Conservation (phyloP, 2,797 vertebrate species). For the Benthosema pterotum region DNA sequence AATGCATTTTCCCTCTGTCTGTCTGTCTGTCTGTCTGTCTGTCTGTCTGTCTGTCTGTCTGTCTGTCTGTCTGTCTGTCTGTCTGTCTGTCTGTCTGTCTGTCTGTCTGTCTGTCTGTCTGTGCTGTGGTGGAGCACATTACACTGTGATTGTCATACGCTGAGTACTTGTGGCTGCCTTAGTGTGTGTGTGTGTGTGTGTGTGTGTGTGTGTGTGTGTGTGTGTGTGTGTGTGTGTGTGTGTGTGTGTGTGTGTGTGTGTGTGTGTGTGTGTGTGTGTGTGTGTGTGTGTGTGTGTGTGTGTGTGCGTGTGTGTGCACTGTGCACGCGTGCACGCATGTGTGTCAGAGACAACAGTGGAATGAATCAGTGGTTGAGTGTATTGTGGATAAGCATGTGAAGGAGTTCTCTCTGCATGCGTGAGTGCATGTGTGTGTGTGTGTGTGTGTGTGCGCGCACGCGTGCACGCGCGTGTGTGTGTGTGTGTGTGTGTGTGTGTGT, state of each 20-base stretch:
- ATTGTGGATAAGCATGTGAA: conserved; percentile 5
- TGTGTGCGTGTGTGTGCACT: no score
- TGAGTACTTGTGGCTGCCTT: no score
- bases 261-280: background rate
- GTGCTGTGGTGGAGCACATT: no score
- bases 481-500: conserved; percentile 41
- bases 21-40: no score
- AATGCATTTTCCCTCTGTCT: no score
- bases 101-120: no score
- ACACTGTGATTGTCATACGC: no score
- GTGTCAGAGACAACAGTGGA: conserved; percentile 44
- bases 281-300: conserved; percentile 5
- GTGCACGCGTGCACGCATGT: no score
- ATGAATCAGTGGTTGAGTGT: conserved; percentile 62
- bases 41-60: no score
- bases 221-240: conserved; percentile 3
- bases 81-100: no score
- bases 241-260: conserved; percentile 21
- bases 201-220: conserved; percentile 6
- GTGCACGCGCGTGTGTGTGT: background rate
- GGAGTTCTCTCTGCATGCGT: conserved; percentile 2
- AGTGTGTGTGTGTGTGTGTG: conserved; percentile 30
- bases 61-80: no score
- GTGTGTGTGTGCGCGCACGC: conserved; percentile 13
- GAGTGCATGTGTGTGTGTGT: conserved; percentile 12